A percentile compares a stretch with the other conserved stretches of the same genome.
Evolutionary conservation across 1,140 invertebrate species (phyloP).

Genomic region (Drosophila virilis): DNA sequence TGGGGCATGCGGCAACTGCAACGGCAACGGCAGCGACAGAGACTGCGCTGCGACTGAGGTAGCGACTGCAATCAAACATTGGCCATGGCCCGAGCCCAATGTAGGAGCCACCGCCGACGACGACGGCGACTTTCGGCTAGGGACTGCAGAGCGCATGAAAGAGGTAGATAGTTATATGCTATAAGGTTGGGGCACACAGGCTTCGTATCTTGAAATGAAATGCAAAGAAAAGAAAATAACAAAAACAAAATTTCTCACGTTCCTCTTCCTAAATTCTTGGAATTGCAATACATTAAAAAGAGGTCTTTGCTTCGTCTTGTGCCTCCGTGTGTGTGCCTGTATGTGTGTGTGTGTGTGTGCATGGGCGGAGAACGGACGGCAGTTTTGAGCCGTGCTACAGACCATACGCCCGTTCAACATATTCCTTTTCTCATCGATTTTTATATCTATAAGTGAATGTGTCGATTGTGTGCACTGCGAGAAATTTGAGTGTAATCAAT

Average conservation of each 20-base stretch:
- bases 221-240: slow-evolving; percentile 83
- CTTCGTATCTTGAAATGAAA: slow-evolving; percentile 82
- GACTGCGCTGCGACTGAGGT: slow-evolving; percentile 8
- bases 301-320: slow-evolving; percentile 79
- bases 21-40: slow-evolving; percentile 14
- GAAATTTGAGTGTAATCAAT: slow-evolving; percentile 27
- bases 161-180: slow-evolving; percentile 25
- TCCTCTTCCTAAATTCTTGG: slow-evolving; percentile 84
- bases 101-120: slow-evolving; percentile 57
- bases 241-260: slow-evolving; percentile 84
- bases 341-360: slow-evolving; percentile 40
- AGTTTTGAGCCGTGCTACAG: slow-evolving; percentile 77
- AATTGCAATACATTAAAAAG: slow-evolving; percentile 85
- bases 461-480: slow-evolving; percentile 74
- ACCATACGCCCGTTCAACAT: slow-evolving; percentile 74
- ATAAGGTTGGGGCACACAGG: slow-evolving; percentile 62
- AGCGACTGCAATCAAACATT: slow-evolving; percentile 60
- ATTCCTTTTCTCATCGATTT: slow-evolving; percentile 83
- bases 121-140: slow-evolving; percentile 54
- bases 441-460: slow-evolving; percentile 82
- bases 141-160: slow-evolving; percentile 30
- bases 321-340: slow-evolving; percentile 12
- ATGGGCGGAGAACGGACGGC: slow-evolving; percentile 59
- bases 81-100: slow-evolving; percentile 68
- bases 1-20: slow-evolving; percentile 61